Base-by-base conservation (phyloP, 2,113 vertebrate genomes). In the Psettodes erumei region DNA sequence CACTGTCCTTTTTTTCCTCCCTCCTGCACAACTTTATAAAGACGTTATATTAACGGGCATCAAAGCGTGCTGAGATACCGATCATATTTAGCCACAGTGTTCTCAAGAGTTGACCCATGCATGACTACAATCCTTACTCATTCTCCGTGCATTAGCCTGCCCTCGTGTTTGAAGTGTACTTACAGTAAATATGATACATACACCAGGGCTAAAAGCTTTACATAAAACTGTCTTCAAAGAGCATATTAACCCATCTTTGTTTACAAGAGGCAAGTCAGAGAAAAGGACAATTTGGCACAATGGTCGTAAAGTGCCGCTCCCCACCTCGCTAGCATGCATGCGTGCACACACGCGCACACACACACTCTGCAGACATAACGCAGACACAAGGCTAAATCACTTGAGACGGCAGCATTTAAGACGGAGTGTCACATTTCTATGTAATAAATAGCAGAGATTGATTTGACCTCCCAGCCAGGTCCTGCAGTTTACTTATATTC, bases 391-490 rank as follows among this genome's bases (percentile, higher is more conserved):
- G 84, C 92, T 96, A 96, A 97, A 95, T 96, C 96, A 95, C 93
- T 94, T 86, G 94, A 93, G 95, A 97, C 94, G 84, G 94, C 91
- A 94, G 94, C 93, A 95, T 96, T 98, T 98, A 96, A 96, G 95
- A 96, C 91, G 91, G 93, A 93, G 96, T 96, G 96, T 98, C 96
- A 95, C 94, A 95, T 98, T 98, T 98, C 96, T 55, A 93, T 95
- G 96, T 97, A 97, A 98, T 98, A 98, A 99, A 98, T 95, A 96
- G 96, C 95, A 96, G 74, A 89, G 95, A 98, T 97, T 98, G 96
- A 97, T 97, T 97, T 96, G 93, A 95, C 96, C 95, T 96, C 95
- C 95, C 94, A 93, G 96, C 92, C 95, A 75, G 95, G 95, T 96
- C 95, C 91, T 89, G 89, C 93, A 95, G 93, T 95, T 96, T 96